Evolutionary conservation across 2,888 invertebrate species (phyloP), one percentile per base, ranked within the genome.

Genomic region (Eupithecia tripunctaria): DNA sequence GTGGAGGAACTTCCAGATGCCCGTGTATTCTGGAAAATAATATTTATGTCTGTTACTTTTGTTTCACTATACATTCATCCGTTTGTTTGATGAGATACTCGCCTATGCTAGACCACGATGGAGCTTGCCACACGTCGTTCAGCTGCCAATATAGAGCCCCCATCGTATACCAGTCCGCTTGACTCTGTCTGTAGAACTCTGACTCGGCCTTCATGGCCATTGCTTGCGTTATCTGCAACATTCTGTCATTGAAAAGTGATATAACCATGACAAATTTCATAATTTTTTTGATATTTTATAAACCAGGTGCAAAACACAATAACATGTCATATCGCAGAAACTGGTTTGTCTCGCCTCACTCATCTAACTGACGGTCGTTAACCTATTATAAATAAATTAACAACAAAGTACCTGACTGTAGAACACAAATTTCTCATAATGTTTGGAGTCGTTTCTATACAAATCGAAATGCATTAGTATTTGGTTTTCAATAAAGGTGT

Each of bases 131-230:
- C 43, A 99, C 97, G 88, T 99, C 99, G 88, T 99, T 99, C 15
- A 99, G 91, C 90, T 99, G 99, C 99, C 99, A 99, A 89, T 99
- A 99, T 70, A 99, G 94, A 0, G 99, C 98, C 0, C 99, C 99
- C 99, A 99, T 99, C 0, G 99, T 99, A 74, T 90, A 91, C 94
- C 94, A 95, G 66, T 91, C 88, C 1, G 82, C 84, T 81, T 92
- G 92, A 67, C 89, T 95, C 82, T 96, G 96, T 47, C 98, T 95
- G 88, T 98, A 98, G 74, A 95, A 95, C 86, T 99, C 99, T 0
- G 98, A 97, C 91, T 98, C 97, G 4, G 96, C 95, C 89, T 98
- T 98, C 59, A 98, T 96, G 0, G 97, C 96, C 95, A 99, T 96
- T 0, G 99, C 99, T 95, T 99, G 99, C 76, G 95, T 94, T 78